Evolutionary conservation across 1,140 invertebrate genomes (phyloP), one percentile per base, ranked within the genome.

Genomic region (Lasaia peninsularis): DNA sequence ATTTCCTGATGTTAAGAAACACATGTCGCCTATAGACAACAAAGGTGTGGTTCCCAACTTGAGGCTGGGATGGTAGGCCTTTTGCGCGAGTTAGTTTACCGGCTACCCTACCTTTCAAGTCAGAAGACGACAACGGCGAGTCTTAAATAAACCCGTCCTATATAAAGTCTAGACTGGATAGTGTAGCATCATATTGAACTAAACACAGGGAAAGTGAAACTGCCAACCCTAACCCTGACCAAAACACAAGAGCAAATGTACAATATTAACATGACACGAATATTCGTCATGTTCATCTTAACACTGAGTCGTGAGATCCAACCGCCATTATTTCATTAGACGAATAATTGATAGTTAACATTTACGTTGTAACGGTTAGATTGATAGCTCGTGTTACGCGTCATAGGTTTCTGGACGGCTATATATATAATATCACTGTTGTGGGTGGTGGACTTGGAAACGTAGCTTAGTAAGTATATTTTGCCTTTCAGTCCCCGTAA

Each of bases 301-400:
- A 48, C 55, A 59, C 48, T 34, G 51, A 62, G 63, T 80, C 78
- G 75, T 81, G 80, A 78, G 73, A 55, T 54, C 56, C 53, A 51
- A 52, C 49, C 40, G 62, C 69, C 71, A 77, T 85, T 85, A 85
- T 80, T 83, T 83, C 78, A 83, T 83, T 83, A 78, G 65, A 74
- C 59, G 64, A 68, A 80, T 86, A 84, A 84, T 84, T 84, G 73
- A 86, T 84, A 75, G 82, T 73, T 74, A 68, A 74, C 67, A 80
- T 78, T 77, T 73, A 58, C 76, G 74, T 74, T 80, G 75, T 75
- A 80, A 78, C 70, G 32, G 50, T 69, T 71, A 78, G 80, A 83
- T 86, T 80, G 77, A 86, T 83, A 72, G 77, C 73, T 81, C 69
- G 68, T 79, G 78, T 79, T 73, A 72, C 70, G 69, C 66, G 69